Evolutionary conservation across 2,888 invertebrate species (phyloP).

Genomic region (Pherbina coryleti): DNA sequence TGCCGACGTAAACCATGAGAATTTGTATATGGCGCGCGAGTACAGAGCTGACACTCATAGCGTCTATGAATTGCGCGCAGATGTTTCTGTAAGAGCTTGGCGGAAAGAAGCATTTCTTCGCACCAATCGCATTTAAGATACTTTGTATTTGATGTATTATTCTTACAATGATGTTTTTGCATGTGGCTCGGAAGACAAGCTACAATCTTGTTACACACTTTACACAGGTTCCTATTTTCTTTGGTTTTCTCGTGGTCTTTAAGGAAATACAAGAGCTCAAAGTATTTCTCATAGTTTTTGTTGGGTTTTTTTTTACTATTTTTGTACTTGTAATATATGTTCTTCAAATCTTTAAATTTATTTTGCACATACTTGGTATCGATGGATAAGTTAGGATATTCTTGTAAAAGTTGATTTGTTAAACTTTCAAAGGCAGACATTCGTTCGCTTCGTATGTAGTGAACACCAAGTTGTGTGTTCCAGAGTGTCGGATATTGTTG

Average conservation of each 20-base stretch:
- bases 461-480: neutral
- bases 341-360: neutral
- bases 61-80: no score
- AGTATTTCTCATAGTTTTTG: conserved; percentile 3
- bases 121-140: neutral
- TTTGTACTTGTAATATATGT: conserved; percentile 1
- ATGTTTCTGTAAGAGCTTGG: no score
- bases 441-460: conserved; percentile 6
- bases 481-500: conserved; percentile 8
- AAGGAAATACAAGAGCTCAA: conserved; percentile 7
- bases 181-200: neutral
- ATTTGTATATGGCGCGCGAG: no score
- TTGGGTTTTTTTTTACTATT: neutral
- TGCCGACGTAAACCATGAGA: no score
- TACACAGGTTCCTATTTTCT: neutral
- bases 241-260: neutral
- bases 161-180: neutral
- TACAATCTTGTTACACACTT: neutral
- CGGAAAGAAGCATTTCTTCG: no score
- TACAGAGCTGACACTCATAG: no score
- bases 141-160: no score
- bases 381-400: neutral
- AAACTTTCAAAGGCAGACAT: neutral
- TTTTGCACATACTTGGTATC: conserved; percentile 8
- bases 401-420: neutral